A percentile compares a stretch with the other conserved stretches of the same genome.
phyloP scores from a whole-genome alignment of 2,888 invertebrate species.

The Chrysina gloriosa region DNA sequence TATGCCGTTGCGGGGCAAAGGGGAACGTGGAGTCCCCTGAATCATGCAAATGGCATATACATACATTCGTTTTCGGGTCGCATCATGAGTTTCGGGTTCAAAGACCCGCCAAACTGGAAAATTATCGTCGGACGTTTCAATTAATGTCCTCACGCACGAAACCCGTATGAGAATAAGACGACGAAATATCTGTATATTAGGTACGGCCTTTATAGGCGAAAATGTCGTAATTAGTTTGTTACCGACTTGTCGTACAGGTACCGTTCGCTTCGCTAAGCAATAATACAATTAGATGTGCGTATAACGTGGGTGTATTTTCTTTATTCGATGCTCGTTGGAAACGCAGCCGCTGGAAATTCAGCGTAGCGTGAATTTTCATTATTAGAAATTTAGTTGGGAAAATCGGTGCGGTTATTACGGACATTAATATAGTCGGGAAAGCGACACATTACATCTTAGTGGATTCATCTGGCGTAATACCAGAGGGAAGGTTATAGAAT shows the following conservation, averaged over 20 bases:
- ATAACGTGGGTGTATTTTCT: conserved; percentile 5
- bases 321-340: conserved; percentile 6
- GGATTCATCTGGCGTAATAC: neutral
- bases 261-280: conserved; percentile 19
- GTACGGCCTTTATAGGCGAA: conserved; percentile 10
- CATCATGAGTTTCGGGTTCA: conserved; percentile 25
- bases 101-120: conserved; percentile 30
- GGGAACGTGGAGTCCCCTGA: neutral
- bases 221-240: conserved; percentile 29
- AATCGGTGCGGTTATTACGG: conserved; percentile 4
- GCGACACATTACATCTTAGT: neutral
- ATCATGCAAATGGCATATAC: conserved; percentile 16
- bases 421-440: neutral
- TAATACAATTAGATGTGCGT: conserved; percentile 16
- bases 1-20: neutral
- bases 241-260: conserved; percentile 8
- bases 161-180: neutral
- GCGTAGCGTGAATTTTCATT: conserved; percentile 26
- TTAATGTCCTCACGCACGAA: conserved; percentile 6
- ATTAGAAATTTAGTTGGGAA: conserved; percentile 7
- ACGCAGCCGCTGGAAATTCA: neutral
- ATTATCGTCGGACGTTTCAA: conserved; percentile 25
- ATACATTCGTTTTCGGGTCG: conserved; percentile 14
- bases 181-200: conserved; percentile 6
- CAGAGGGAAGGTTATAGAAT: neutral